phyloP scores from a whole-genome alignment of 2,888 invertebrate species.

The Silvanus unidentatus region DNA sequence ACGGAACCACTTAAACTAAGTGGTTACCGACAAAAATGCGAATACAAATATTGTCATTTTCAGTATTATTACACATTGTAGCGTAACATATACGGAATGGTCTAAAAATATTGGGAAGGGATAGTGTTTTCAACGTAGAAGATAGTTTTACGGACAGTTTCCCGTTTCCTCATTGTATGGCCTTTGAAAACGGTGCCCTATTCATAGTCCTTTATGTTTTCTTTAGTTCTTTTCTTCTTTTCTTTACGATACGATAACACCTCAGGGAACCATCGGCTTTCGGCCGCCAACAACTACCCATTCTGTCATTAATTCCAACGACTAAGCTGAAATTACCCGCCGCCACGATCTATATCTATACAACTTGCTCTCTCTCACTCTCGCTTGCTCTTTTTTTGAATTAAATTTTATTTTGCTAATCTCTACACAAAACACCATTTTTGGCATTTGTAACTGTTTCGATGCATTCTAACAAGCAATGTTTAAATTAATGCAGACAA shows the following conservation, averaged over 20 bases:
- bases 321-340: constrained; percentile 24
- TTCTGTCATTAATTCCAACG: constrained; percentile 29
- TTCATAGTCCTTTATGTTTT: constrained; percentile 25
- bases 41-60: too few species aligned
- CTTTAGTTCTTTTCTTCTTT: constrained; percentile 22
- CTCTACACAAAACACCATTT: too few species aligned
- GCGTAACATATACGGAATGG: too few species aligned
- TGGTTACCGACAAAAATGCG: too few species aligned
- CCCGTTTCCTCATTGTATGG: constrained; percentile 23
- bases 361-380: constrained; percentile 18
- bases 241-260: constrained; percentile 27
- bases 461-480: too few species aligned
- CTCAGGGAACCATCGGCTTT: constrained; percentile 28
- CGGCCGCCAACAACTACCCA: constrained; percentile 23
- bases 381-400: background rate
- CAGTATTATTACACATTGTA: too few species aligned
- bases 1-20: too few species aligned
- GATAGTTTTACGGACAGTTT: constrained; percentile 27
- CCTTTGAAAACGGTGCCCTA: constrained; percentile 22
- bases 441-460: too few species aligned
- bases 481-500: too few species aligned
- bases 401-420: too few species aligned
- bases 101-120: too few species aligned
- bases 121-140: background rate
- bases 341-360: constrained; percentile 13